These are phyloP conservation scores for Drosophila ironensis DNA, from an alignment of 1,140 invertebrate genomes.

Conservation along the genomic window DNA sequence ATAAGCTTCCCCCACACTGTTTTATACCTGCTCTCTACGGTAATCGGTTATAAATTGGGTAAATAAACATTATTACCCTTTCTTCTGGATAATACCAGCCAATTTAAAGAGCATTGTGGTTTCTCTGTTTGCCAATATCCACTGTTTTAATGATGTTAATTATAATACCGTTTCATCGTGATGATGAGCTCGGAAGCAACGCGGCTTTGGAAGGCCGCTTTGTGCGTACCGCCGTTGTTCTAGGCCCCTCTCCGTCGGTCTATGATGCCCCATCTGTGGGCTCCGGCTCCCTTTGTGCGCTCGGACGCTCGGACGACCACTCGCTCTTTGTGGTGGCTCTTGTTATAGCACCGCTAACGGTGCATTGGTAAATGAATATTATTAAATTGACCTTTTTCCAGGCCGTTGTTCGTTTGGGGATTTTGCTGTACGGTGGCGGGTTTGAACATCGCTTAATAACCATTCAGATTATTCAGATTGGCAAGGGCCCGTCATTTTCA, in stretches of 20 bases:
- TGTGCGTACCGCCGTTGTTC: conserved; percentile 56
- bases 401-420: conserved; percentile 35
- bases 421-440: conserved; percentile 38
- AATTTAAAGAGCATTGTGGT: not conserved
- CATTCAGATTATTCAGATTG: conserved; percentile 57
- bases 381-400: conserved; percentile 76
- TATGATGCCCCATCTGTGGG: not conserved
- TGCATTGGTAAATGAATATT: conserved; percentile 62
- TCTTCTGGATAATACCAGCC: too few species aligned
- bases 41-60: too few species aligned
- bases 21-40: too few species aligned
- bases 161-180: conserved; percentile 61
- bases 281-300: conserved; percentile 4
- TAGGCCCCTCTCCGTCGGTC: not conserved
- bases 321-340: conserved; percentile 2
- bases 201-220: conserved; percentile 40
- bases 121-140: conserved; percentile 1
- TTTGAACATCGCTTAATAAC: conserved; percentile 45
- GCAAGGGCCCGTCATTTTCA: conserved; percentile 36
- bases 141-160: conserved; percentile 59
- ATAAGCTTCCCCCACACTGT: too few species aligned
- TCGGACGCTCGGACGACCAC: too few species aligned
- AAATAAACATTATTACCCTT: too few species aligned
- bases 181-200: conserved; percentile 51
- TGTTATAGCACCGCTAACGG: conserved; percentile 73